Percentiles rank a stretch among this genome's conserved stretches.
Conservation (phyloP, 2,797 vertebrate genomes). For the Oceanodroma leucorhoa region DNA sequence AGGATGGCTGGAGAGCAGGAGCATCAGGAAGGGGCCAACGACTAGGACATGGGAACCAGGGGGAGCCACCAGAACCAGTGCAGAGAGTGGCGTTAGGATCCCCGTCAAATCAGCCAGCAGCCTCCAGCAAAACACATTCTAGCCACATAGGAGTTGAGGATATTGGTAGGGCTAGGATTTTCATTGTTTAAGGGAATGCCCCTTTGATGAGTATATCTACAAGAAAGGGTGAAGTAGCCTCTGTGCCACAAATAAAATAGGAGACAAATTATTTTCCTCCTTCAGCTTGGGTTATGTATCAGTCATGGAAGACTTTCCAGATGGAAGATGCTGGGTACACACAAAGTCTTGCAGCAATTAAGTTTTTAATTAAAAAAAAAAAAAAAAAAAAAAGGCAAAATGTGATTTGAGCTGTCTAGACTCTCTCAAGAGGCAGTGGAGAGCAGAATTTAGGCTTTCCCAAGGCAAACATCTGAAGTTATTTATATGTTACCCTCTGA, state of each 20-base stretch:
- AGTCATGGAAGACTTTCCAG: background rate
- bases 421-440: background rate
- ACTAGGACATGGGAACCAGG: background rate
- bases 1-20: background rate
- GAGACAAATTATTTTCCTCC: background rate
- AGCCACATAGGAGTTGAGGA: background rate
- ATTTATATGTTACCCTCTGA: background rate
- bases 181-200: background rate
- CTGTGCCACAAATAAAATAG: background rate
- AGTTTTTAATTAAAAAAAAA: background rate
- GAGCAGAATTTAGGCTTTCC: background rate
- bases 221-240: background rate
- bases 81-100: background rate
- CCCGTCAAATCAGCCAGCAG: background rate
- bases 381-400: background rate
- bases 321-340: background rate
- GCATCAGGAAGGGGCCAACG: background rate
- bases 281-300: background rate
- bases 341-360: background rate
- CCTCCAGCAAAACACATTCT: background rate
- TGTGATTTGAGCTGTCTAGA: background rate
- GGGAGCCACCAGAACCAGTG: fast-evolving
- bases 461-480: background rate
- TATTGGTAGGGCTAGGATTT: background rate
- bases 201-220: background rate